These are phyloP conservation scores for Limenitis camilla DNA, from an alignment of 2,888 invertebrate genomes.

Conservation along the genomic window DNA sequence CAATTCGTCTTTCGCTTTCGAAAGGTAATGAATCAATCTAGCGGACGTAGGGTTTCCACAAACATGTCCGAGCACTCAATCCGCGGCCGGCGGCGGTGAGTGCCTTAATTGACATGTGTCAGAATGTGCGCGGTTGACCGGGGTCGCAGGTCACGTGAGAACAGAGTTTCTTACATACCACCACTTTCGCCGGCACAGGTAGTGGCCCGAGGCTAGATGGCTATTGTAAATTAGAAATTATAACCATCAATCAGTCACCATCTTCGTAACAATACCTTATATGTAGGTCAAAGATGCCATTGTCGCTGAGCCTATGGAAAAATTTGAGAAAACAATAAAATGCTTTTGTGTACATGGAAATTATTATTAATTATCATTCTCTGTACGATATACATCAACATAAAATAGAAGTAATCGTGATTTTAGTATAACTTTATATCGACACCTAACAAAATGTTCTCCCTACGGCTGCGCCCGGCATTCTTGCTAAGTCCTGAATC, in stretches of 20 bases:
- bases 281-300: constrained; percentile 3
- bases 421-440: constrained; percentile 53
- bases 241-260: constrained; percentile 17
- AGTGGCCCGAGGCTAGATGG: constrained; percentile 28
- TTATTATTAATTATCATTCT: constrained; percentile 4
- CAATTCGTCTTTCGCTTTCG: constrained; percentile 29
- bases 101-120: constrained; percentile 73
- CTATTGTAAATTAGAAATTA: constrained; percentile 21
- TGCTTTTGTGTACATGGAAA: background rate
- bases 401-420: constrained; percentile 58
- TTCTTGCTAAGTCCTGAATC: constrained; percentile 69
- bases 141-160: constrained; percentile 65
- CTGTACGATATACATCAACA: constrained; percentile 14
- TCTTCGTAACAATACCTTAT: constrained; percentile 17
- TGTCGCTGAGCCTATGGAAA: background rate
- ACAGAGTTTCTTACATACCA: constrained; percentile 60
- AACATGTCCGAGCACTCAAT: constrained; percentile 71
- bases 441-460: constrained; percentile 44
- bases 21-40: constrained; percentile 68
- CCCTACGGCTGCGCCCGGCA: constrained; percentile 57
- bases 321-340: background rate
- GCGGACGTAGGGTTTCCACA: constrained; percentile 60
- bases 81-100: constrained; percentile 57
- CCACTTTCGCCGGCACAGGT: constrained; percentile 54
- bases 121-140: constrained; percentile 69